These are phyloP conservation scores for Bombus confusus DNA, from an alignment of 1,140 invertebrate genomes.

Conservation along the genomic window DNA sequence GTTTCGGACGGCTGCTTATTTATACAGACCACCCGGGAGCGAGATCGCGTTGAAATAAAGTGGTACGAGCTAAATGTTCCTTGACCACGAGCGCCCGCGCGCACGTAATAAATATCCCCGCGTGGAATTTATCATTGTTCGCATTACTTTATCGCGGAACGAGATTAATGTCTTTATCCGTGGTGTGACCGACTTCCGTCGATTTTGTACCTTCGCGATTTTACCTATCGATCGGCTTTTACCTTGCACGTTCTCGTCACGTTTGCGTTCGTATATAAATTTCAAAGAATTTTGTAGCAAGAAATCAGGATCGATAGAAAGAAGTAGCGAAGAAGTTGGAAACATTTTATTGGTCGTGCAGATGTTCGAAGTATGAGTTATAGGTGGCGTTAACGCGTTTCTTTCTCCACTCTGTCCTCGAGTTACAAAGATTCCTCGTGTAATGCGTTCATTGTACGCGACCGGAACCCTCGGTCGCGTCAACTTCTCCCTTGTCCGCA, in stretches of 20 bases:
- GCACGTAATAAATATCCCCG: constrained; percentile 75
- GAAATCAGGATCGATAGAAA: background rate
- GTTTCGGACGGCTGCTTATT: constrained; percentile 73
- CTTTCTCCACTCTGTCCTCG: background rate
- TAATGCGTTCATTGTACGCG: constrained; percentile 20
- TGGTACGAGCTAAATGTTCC: constrained; percentile 77
- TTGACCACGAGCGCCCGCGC: constrained; percentile 46
- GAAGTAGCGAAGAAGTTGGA: background rate
- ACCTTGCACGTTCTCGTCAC: background rate
- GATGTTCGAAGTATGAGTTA: constrained; percentile 27
- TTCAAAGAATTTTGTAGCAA: background rate
- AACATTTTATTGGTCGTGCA: constrained; percentile 12
- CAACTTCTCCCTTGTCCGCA: constrained; percentile 20
- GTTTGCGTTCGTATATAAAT: background rate
- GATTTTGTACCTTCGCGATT: constrained; percentile 6
- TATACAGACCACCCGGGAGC: constrained; percentile 74
- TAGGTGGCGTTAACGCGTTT: constrained; percentile 5
- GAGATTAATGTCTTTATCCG: constrained; percentile 39
- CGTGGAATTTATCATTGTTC: constrained; percentile 77
- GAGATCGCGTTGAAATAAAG: constrained; percentile 64
- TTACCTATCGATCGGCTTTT: background rate
- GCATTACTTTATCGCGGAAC: constrained; percentile 58
- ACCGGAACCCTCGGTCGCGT: background rate
- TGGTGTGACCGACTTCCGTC: constrained; percentile 14
- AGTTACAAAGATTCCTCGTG: constrained; percentile 12